Conservation (phyloP, 2,113 vertebrate genomes). For the Brachypodius melanocephalos region DNA sequence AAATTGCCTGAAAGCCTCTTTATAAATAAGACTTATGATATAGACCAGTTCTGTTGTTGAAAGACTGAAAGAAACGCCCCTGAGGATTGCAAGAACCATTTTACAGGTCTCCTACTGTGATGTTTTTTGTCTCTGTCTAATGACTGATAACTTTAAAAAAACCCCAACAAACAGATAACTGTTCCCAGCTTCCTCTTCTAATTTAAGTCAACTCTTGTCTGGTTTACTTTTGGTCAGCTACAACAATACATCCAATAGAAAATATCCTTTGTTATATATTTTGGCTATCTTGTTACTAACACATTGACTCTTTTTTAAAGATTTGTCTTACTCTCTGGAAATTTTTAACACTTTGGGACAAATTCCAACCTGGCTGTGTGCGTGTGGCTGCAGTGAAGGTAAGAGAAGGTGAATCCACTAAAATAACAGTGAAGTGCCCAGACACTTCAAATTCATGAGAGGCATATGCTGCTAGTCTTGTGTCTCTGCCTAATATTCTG, state of each 20-base stretch:
- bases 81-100: conserved; percentile 52
- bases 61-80: conserved; percentile 68
- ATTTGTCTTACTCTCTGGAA: neutral
- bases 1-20: conserved; percentile 80
- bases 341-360: neutral
- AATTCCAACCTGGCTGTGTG: neutral
- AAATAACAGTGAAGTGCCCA: neutral
- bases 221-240: neutral
- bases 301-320: neutral
- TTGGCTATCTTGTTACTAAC: neutral
- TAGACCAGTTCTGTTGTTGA: conserved; percentile 71
- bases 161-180: neutral
- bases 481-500: neutral
- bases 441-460: neutral
- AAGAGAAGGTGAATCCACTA: neutral
- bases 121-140: conserved; percentile 50
- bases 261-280: neutral
- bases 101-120: conserved; percentile 57
- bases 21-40: conserved; percentile 77
- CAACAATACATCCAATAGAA: neutral
- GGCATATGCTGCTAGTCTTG: neutral
- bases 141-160: conserved; percentile 36
- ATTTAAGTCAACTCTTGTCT: conserved; percentile 25
- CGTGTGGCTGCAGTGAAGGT: neutral
- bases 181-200: neutral